A percentile compares a stretch with the other conserved stretches of the same genome.
Conservation (phyloP, 2,888 invertebrate genomes). For the Mythimna pallens region DNA sequence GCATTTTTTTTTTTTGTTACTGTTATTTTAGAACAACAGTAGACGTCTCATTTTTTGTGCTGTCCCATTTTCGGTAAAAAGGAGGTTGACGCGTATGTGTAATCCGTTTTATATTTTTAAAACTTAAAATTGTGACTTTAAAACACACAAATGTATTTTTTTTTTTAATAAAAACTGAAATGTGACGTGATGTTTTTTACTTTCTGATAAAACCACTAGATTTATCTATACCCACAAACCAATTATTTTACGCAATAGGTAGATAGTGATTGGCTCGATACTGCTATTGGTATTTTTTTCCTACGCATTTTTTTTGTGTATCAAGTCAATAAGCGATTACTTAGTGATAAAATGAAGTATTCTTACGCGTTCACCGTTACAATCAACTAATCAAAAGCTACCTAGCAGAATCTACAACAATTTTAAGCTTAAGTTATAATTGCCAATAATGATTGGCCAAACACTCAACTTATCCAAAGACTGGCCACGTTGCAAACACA, state of each 20-base stretch:
- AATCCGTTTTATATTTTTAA: not conserved
- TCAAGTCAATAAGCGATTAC: not conserved
- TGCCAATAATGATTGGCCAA: conserved; percentile 13
- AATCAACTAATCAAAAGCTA: not conserved
- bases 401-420: conserved; percentile 9
- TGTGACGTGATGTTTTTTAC: not conserved
- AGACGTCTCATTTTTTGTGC: too few relatives aligned
- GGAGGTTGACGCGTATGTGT: too few relatives aligned
- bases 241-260: not conserved
- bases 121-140: not conserved
- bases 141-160: conserved; percentile 14
- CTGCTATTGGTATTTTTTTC: not conserved
- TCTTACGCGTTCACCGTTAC: not conserved
- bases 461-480: conserved; percentile 40
- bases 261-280: too few relatives aligned
- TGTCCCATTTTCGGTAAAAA: too few relatives aligned
- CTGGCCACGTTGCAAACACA: conserved; percentile 47
- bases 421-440: not conserved
- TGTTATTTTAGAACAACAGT: too few relatives aligned
- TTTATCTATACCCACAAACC: not conserved
- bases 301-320: not conserved
- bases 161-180: conserved; percentile 37
- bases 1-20: too few relatives aligned
- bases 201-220: not conserved
- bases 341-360: not conserved